A percentile compares a stretch with the other conserved stretches of the same genome.
Evolutionary conservation across 2,797 vertebrate genomes (phyloP).

Genomic region (Xerus rutilus): DNA sequence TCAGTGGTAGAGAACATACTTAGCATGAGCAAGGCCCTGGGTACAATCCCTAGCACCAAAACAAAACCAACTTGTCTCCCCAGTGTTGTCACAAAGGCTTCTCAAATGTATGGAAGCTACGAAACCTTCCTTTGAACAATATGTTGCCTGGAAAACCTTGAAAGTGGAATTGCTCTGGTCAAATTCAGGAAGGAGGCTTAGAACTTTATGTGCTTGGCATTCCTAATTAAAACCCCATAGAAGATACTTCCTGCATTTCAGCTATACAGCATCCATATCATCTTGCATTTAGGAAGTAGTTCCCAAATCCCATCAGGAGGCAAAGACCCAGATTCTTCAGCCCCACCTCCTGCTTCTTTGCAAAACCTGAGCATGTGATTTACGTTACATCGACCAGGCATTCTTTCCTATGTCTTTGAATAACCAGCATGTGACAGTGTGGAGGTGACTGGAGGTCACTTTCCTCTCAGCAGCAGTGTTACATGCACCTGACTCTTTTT

Average conservation of each 20-base stretch:
- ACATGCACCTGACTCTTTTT: not conserved
- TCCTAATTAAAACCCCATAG: not conserved
- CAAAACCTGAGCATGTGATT: conserved; percentile 12
- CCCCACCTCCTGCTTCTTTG: not conserved
- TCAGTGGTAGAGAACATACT: not conserved
- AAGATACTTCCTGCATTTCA: not conserved
- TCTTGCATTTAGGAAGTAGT: not conserved
- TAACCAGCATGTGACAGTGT: not conserved
- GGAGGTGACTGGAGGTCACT: not conserved
- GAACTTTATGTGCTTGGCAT: not conserved
- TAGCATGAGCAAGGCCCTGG: not conserved
- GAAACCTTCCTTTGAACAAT: not conserved
- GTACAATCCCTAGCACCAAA: not conserved
- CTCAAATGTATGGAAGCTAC: not conserved
- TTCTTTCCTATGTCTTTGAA: not conserved
- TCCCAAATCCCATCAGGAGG: not conserved
- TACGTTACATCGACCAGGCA: not conserved
- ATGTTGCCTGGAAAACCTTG: conserved; percentile 29
- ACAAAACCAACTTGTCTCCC: too few relatives aligned
- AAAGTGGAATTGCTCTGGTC: not conserved
- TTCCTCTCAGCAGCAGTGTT: conserved; percentile 39
- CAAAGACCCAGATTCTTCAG: not conserved
- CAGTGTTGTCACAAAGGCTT: not conserved
- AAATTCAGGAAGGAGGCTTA: not conserved
- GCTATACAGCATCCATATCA: not conserved